Evolutionary conservation across 2,797 vertebrate genomes (phyloP), one percentile per base, ranked within the genome.

Genomic region (Lophotriccus pileatus): DNA sequence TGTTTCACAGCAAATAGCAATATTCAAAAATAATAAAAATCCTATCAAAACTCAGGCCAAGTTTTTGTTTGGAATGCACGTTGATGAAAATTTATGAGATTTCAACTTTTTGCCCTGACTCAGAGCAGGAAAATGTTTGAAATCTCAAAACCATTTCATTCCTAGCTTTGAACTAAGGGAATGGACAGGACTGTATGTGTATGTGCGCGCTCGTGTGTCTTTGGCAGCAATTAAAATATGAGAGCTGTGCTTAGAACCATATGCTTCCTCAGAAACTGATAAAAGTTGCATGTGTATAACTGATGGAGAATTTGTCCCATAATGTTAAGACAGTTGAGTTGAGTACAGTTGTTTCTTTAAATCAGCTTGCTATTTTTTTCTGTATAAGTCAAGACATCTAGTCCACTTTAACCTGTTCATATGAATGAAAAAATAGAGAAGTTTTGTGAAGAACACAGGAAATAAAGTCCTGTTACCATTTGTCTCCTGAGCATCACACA

Each of bases 141-240:
- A 94, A 96, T 84, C 36, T 85, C 73, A 75, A 66, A 94, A 36
- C 16, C 10, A 6, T 60, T 50, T 92, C 10, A 22, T 87, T 84
- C 22, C 8, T 60, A 66, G 30, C 89, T 92, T 94, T 96, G 89
- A 93, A 89, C 60, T 85, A 46, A 63, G 56, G 56, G 84, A 91
- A 60, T 16, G 64, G 43, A 83, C 1, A 9, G 30, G 32, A 25
- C 34, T 53, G 1, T 37, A 39, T 47, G 22, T 47, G 43, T 22
- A 11, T 28, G 10, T 64, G 41, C 0, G 0, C 22, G 12, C 0
- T 2, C 9, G 9, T 25, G 44, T 67, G 72, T 67, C 44, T 59
- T 95, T 95, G 94, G 94, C 92, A 92, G 68, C 78, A 96, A 89
- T 64, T 70, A 90, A 92, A 95, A 87, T 64, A 67, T 23, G 62